Percentiles rank a stretch among this genome's conserved stretches.
Conservation (phyloP, 92 coral and sea anemone species). For the Umimayanthus chanpuru region DNA sequence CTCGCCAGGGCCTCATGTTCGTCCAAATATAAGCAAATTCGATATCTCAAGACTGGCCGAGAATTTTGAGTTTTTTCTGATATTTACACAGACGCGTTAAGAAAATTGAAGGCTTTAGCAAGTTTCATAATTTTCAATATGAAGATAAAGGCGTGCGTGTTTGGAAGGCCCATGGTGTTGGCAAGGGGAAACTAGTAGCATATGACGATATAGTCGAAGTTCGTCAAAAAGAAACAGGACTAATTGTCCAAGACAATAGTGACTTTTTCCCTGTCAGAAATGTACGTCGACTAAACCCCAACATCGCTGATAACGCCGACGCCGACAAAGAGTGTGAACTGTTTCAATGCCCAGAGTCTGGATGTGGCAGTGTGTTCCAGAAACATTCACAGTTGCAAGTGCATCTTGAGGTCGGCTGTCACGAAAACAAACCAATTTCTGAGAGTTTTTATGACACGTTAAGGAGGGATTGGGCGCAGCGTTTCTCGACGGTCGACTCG, state of each 20-base stretch:
- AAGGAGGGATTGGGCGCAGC: conserved; percentile 57
- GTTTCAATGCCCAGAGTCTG: background rate
- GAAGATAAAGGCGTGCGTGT: conserved; percentile 56
- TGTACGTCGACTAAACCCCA: no score
- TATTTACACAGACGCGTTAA: no score
- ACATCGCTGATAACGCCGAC: no score
- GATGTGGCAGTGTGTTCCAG: background rate
- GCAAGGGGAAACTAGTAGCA: no score
- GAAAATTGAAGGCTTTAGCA: conserved; percentile 59
- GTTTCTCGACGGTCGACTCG: conserved; percentile 40
- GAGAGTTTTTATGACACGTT: conserved; percentile 42
- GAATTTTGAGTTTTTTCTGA: no score
- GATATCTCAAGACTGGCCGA: no score
- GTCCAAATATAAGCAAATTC: no score
- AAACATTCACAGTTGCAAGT: conserved; percentile 32
- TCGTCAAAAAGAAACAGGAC: no score
- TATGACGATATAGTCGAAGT: no score
- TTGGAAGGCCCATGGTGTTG: conserved; percentile 60
- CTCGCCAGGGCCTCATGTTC: no score
- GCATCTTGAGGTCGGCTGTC: conserved; percentile 47
- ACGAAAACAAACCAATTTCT: conserved; percentile 18
- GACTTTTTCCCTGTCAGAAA: no score
- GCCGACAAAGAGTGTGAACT: background rate
- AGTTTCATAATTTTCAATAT: conserved; percentile 55
- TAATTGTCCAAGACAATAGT: no score